These are phyloP conservation scores for Conopomorpha cramerella DNA, from an alignment of 1,140 invertebrate species.

Conservation along the genomic window DNA sequence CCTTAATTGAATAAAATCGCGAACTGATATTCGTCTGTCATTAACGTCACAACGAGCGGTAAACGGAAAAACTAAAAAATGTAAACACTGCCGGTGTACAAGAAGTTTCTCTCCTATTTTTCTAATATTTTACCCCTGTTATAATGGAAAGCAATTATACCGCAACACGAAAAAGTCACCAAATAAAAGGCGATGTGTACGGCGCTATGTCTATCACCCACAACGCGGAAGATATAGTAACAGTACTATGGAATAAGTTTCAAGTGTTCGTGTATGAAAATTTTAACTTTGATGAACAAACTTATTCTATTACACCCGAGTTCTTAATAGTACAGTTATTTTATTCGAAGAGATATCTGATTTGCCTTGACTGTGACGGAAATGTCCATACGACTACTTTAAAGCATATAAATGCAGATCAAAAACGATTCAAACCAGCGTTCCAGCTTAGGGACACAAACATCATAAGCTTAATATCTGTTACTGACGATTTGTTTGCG, in stretches of 20 bases:
- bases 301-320: slow-evolving; percentile 16
- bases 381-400: slow-evolving; percentile 20
- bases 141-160: no score
- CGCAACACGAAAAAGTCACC: no score
- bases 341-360: slow-evolving; percentile 20
- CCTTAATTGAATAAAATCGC: no score
- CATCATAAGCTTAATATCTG: slow-evolving; percentile 17
- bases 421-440: slow-evolving; percentile 18
- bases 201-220: no score
- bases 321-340: slow-evolving; percentile 19
- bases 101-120: no score
- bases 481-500: slow-evolving; percentile 14
- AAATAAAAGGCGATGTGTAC: no score
- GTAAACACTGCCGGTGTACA: no score
- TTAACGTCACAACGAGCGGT: no score
- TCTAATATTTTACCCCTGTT: no score
- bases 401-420: slow-evolving; percentile 24
- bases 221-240: slow-evolving; percentile 11
- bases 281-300: slow-evolving; percentile 13
- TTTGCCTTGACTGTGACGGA: slow-evolving; percentile 22
- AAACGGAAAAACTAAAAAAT: no score
- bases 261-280: slow-evolving; percentile 33
- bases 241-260: slow-evolving; percentile 34
- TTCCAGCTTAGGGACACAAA: slow-evolving; percentile 16
- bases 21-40: no score